Conservation (phyloP, 2,797 vertebrate species). For the Numenius phaeopus region DNA sequence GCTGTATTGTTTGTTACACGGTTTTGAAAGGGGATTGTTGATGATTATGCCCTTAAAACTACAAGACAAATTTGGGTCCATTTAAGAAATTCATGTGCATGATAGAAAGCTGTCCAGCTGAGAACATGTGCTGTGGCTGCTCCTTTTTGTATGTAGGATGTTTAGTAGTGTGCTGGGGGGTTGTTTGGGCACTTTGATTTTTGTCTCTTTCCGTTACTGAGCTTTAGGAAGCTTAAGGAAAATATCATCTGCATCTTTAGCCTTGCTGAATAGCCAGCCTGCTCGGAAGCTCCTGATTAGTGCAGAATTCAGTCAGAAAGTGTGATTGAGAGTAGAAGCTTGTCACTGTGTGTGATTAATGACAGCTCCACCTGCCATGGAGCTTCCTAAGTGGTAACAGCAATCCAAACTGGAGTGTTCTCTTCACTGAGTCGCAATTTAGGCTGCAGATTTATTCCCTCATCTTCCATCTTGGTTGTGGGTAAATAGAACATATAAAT, state of each 20-base stretch:
- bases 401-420: slow-evolving; percentile 36
- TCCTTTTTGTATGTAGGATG: not conserved
- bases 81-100: not conserved
- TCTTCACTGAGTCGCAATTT: not conserved
- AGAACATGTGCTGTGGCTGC: not conserved
- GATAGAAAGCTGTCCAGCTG: not conserved
- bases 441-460: slow-evolving; percentile 52
- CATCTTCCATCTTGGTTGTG: not conserved
- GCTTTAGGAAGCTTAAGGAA: slow-evolving; percentile 37
- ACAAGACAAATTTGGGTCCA: not conserved
- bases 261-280: slow-evolving; percentile 60
- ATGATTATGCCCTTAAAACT: not conserved
- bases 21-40: not conserved
- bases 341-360: slow-evolving; percentile 71
- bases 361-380: slow-evolving; percentile 68
- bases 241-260: slow-evolving; percentile 65
- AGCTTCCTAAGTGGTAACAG: slow-evolving; percentile 44
- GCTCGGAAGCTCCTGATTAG: slow-evolving; percentile 68
- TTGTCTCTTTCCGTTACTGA: slow-evolving; percentile 31
- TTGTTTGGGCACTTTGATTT: not conserved
- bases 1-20: not conserved
- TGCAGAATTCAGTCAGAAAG: slow-evolving; percentile 74
- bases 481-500: not conserved
- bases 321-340: slow-evolving; percentile 61
- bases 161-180: not conserved